Evolutionary conservation across 2,888 invertebrate genomes (phyloP), one percentile per base, ranked within the genome.

Genomic region (Junonia oenone): DNA sequence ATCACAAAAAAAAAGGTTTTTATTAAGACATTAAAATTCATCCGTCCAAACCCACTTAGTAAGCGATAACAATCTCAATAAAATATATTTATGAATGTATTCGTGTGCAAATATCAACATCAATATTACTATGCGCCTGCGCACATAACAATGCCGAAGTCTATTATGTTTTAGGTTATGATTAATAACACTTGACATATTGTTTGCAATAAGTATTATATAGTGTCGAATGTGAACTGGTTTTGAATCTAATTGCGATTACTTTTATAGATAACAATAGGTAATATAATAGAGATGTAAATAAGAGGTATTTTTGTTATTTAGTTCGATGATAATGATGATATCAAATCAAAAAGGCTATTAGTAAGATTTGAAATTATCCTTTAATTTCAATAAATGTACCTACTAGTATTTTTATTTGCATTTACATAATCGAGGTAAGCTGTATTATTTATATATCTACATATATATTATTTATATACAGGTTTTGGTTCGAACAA

Each of bases 101-200:
- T 54, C 38, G 54, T 54, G 54, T 45, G 54, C 54, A 49, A 54
- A 49, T 22, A 9, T 26, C 13, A 6, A 13, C 26, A 5, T n/a
- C 0, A 8, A 22, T 6, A 0, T 40, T 40, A 6, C 22, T n/a
- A n/a, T 22, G 40, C 22, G 26, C 43, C 22, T 8, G 26, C 22
- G 14, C 43, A 43, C 43, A 22, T 26, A n/a, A 43, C 22, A 43
- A 4, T 17, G 43, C 13, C 6, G 6, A 26, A 17, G 26, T n/a
- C n/a, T 13, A 43, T 40, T 40, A 17, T 43, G 43, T 43, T 22
- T 22, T 17, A 14, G 26, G 13, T 43, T 22, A 22, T 43, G 43
- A 26, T 43, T 43, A 43, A 43, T 43, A 13, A 3, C 26, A 13
- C 6, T 43, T 43, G 43, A 43, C 43, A 43, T 22, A 43, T 26